Conservation (phyloP, 2,797 vertebrate genomes). For the Chelon labrosus region DNA sequence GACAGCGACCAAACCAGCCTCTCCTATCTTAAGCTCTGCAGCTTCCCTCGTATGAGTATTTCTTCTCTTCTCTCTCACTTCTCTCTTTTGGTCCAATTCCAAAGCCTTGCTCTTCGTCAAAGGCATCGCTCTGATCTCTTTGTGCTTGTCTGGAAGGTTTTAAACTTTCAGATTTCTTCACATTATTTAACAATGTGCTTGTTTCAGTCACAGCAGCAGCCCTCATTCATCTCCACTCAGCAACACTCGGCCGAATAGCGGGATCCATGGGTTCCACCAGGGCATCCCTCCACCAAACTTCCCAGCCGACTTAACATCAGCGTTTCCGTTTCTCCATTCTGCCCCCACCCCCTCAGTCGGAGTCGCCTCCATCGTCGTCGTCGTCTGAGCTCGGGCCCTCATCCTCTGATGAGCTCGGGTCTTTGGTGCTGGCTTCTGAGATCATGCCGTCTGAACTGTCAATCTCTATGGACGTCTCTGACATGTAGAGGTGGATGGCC, state of each 20-base stretch:
- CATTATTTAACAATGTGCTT: neutral
- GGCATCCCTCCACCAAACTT: conserved; percentile 15
- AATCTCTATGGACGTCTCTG: conserved; percentile 72
- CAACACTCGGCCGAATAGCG: neutral
- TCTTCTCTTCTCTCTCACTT: neutral
- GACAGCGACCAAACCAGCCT: neutral
- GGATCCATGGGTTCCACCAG: neutral
- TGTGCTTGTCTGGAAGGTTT: conserved; percentile 15
- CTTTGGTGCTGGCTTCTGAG: conserved; percentile 74
- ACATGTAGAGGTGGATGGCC: conserved; percentile 72
- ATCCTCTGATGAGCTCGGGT: conserved; percentile 68
- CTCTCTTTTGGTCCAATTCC: neutral
- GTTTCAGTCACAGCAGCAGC: conserved; percentile 7
- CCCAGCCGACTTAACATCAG: conserved; percentile 25
- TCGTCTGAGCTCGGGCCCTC: conserved; percentile 63
- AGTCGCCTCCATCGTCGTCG: conserved; percentile 27
- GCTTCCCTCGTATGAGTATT: neutral
- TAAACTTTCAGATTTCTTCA: conserved; percentile 6
- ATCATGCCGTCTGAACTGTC: conserved; percentile 80
- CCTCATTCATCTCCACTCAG: conserved; percentile 4
- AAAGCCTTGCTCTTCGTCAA: conserved; percentile 17
- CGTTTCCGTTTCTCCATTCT: conserved; percentile 19
- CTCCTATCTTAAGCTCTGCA: no score
- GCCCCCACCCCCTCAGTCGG: conserved; percentile 61
- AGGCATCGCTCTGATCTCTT: conserved; percentile 2